These are phyloP conservation scores for Umimayanthus kanabou DNA, from an alignment of 92 coral and sea anemone species.

Conservation along the genomic window DNA sequence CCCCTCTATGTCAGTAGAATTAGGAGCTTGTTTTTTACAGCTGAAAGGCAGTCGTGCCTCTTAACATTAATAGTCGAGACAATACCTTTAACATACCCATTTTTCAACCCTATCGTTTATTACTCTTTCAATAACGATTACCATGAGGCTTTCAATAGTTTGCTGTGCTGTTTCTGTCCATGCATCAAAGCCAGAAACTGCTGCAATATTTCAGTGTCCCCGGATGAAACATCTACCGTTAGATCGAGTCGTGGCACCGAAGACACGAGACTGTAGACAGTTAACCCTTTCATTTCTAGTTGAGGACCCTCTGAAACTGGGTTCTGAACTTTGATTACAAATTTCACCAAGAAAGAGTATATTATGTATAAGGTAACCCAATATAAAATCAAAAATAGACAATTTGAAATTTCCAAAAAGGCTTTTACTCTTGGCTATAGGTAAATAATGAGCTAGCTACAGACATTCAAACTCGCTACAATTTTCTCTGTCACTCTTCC, in stretches of 20 bases:
- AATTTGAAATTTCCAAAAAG: not conserved
- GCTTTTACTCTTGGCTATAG: slow-evolving; percentile 11
- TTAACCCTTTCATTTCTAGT: slow-evolving; percentile 17
- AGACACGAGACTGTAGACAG: not conserved
- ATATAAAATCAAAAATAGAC: slow-evolving; percentile 5
- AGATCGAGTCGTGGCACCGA: not conserved
- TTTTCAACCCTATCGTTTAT: not conserved
- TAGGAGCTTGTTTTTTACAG: not conserved
- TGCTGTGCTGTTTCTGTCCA: not conserved
- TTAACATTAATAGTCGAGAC: not conserved
- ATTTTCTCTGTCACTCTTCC: not conserved
- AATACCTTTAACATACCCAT: not conserved
- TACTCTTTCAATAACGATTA: not conserved
- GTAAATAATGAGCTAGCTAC: too few relatives aligned
- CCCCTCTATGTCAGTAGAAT: not conserved
- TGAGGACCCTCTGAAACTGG: not conserved
- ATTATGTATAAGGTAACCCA: slow-evolving; percentile 7
- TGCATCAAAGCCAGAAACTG: not conserved
- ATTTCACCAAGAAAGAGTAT: slow-evolving; percentile 11
- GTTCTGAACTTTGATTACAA: slow-evolving; percentile 25
- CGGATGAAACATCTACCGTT: not conserved
- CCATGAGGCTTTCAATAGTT: not conserved
- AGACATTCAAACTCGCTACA: not conserved
- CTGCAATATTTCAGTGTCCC: not conserved
- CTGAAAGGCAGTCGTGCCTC: not conserved